phyloP scores from a whole-genome alignment of 2,113 vertebrate species.

The western clawed frog (Xenopus tropicalis) region UCB_Xtro_10.0 CM004446.2:119505501-119506000 shows the following conservation, averaged over 20 bases:
- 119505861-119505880: no score
- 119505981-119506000: no score
- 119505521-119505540: no score
- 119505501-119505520: no score
- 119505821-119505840: background rate
- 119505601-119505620: slow-evolving; percentile 95
- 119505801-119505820: background rate
- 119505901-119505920: no score
- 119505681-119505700: slow-evolving; percentile 91
- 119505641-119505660: slow-evolving; percentile 82
- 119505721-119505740: slow-evolving; percentile 94
- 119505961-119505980: no score
- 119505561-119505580: slow-evolving; percentile 83
- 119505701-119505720: slow-evolving; percentile 97
- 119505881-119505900: no score
- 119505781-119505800: slow-evolving; percentile 16
- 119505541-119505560: no score
- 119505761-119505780: slow-evolving; percentile 74
- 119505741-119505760: slow-evolving; percentile 95
- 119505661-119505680: slow-evolving; percentile 96
- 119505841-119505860: no score
- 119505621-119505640: slow-evolving; percentile 86
- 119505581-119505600: slow-evolving; percentile 92
- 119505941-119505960: no score
- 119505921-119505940: no score